Conservation (phyloP, 2,113 vertebrate species). For the Halichoeres trimaculatus region DNA sequence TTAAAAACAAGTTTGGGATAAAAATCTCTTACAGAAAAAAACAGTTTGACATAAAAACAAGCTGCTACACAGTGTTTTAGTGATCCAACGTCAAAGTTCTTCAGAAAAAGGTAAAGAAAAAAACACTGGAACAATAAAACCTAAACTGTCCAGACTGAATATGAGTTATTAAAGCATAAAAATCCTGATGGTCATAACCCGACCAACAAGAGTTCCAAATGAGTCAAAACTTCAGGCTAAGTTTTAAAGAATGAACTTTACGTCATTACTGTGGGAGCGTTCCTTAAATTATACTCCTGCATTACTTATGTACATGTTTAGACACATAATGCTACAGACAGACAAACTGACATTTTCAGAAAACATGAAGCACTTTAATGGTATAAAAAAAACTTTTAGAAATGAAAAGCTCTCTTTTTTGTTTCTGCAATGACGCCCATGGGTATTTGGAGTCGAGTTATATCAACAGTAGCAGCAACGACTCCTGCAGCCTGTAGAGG, state of each 20-base stretch:
- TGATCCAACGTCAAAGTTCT: neutral
- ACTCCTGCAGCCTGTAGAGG: neutral
- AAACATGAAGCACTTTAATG: neutral
- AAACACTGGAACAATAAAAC: neutral
- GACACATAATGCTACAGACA: too few relatives aligned
- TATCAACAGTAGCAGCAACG: neutral
- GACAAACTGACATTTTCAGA: too few relatives aligned
- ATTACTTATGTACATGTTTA: too few relatives aligned
- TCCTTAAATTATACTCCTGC: too few relatives aligned
- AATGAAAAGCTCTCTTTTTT: neutral
- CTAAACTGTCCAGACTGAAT: neutral
- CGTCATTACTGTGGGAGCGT: neutral
- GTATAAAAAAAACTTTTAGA: slow-evolving; percentile 4
- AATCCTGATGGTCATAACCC: too few relatives aligned
- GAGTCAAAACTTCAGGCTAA: too few relatives aligned
- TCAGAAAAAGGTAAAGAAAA: neutral
- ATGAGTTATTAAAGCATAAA: too few relatives aligned
- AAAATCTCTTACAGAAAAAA: slow-evolving; percentile 1
- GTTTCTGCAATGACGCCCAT: neutral
- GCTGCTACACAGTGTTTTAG: neutral
- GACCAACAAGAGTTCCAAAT: too few relatives aligned
- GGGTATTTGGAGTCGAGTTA: neutral
- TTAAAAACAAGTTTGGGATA: neutral
- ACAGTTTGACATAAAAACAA: neutral
- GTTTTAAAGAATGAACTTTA: too few relatives aligned